These are phyloP conservation scores for Parapsyche elsis DNA, from an alignment of 1,140 invertebrate species.

Conservation along the genomic window DNA sequence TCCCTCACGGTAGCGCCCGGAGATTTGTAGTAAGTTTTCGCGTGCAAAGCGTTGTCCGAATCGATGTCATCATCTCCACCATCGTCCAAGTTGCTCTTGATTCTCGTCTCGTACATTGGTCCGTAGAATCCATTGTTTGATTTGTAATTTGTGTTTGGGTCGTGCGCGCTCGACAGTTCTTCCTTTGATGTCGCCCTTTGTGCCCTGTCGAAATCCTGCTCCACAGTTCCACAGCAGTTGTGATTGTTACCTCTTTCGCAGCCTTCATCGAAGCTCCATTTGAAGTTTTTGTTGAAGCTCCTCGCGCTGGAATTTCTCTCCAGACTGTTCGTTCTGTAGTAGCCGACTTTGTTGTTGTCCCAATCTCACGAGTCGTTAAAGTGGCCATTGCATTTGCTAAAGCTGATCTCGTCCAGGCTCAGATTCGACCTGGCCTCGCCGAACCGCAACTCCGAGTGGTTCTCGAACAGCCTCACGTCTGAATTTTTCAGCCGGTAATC, in stretches of 20 bases:
- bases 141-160: slow-evolving; percentile 58
- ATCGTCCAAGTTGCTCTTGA: slow-evolving; percentile 38
- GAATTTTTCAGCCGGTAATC: slow-evolving; percentile 62
- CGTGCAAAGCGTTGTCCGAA: slow-evolving; percentile 58
- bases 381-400: slow-evolving; percentile 65
- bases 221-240: slow-evolving; percentile 57
- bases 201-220: slow-evolving; percentile 66
- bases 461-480: slow-evolving; percentile 65
- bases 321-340: slow-evolving; percentile 67
- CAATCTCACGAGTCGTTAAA: slow-evolving; percentile 68
- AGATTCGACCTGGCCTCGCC: slow-evolving; percentile 65
- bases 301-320: slow-evolving; percentile 63
- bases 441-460: slow-evolving; percentile 61
- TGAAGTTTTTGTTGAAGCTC: slow-evolving; percentile 65
- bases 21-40: slow-evolving; percentile 62
- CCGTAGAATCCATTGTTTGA: slow-evolving; percentile 36
- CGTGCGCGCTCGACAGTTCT: slow-evolving; percentile 50
- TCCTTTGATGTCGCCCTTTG: slow-evolving; percentile 56
- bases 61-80: slow-evolving; percentile 60
- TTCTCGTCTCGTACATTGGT: slow-evolving; percentile 37
- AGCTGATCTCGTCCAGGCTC: slow-evolving; percentile 66
- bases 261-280: slow-evolving; percentile 65
- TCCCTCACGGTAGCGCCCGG: slow-evolving; percentile 66
- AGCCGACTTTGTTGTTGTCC: slow-evolving; percentile 63
- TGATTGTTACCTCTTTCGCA: slow-evolving; percentile 49